Evolutionary conservation across 2,797 vertebrate species (phyloP).

Genomic region (Sitta carolinensis): DNA sequence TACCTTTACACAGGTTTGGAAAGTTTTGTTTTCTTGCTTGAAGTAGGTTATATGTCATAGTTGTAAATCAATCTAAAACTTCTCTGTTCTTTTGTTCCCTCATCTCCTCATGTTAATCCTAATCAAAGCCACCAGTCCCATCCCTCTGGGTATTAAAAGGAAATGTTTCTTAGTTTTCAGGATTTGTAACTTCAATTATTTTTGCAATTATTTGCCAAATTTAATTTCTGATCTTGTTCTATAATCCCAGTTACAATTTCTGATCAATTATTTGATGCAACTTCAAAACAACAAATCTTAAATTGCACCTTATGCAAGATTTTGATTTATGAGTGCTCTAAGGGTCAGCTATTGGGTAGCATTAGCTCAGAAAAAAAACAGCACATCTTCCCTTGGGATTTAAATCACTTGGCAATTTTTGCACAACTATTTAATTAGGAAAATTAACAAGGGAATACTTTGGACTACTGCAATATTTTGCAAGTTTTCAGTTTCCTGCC

Average conservation of each 20-base stretch:
- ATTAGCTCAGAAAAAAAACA: conserved; percentile 50
- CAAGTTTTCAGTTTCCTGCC: conserved; percentile 27
- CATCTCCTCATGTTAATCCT: conserved; percentile 60
- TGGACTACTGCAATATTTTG: background rate
- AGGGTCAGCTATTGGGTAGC: background rate
- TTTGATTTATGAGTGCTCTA: conserved; percentile 8
- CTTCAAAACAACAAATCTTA: conserved; percentile 72
- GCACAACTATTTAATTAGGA: conserved; percentile 65
- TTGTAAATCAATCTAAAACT: conserved; percentile 29
- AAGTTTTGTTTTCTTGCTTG: conserved; percentile 3
- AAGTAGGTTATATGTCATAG: conserved; percentile 5
- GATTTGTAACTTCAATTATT: conserved; percentile 76
- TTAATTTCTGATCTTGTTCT: conserved; percentile 73
- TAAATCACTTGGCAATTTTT: conserved; percentile 30
- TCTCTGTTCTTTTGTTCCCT: background rate
- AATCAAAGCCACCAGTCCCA: conserved; percentile 55
- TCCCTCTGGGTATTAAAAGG: conserved; percentile 65
- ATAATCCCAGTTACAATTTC: conserved; percentile 72
- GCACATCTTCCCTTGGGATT: conserved; percentile 28
- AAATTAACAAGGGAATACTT: conserved; percentile 55
- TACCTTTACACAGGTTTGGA: background rate
- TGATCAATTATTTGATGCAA: conserved; percentile 79
- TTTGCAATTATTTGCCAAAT: conserved; percentile 76
- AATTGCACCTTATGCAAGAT: background rate
- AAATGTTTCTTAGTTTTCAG: conserved; percentile 65